phyloP scores from a whole-genome alignment of 2,797 vertebrate species.

The Alosa sapidissima region DNA sequence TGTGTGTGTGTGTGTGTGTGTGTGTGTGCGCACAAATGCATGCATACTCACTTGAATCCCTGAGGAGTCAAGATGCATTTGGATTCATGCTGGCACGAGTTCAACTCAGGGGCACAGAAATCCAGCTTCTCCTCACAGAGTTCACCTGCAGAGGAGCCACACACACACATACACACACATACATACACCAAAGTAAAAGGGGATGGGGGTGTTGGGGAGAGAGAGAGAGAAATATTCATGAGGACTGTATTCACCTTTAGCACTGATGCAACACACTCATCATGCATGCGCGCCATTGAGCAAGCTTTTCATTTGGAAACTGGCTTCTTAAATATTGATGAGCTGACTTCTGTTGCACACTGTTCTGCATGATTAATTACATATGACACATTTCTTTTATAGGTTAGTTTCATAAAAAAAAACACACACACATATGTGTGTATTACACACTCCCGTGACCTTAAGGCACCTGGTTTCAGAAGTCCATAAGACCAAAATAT shows the following conservation, averaged over 20 bases:
- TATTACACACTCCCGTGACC: too few relatives aligned
- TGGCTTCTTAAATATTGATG: not conserved
- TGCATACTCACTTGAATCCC: slow-evolving; percentile 89
- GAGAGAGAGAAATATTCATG: not conserved
- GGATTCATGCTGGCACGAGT: slow-evolving; percentile 95
- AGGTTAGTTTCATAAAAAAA: not conserved
- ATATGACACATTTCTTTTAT: not conserved
- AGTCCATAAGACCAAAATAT: not conserved
- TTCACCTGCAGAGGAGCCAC: slow-evolving; percentile 77
- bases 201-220: not conserved
- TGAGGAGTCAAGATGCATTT: slow-evolving; percentile 91
- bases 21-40: not conserved
- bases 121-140: slow-evolving; percentile 96
- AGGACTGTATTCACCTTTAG: not conserved
- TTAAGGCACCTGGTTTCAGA: not conserved
- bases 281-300: slow-evolving; percentile 1
- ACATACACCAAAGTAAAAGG: slow-evolving; percentile 29
- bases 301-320: not conserved
- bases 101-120: slow-evolving; percentile 92
- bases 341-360: not conserved
- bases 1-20: slow-evolving; percentile 31
- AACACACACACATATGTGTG: not conserved
- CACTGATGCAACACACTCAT: not conserved
- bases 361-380: not conserved
- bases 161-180: slow-evolving; percentile 58